Evolutionary conservation across 2,888 invertebrate species (phyloP).

Genomic region (Hyles lineata): DNA sequence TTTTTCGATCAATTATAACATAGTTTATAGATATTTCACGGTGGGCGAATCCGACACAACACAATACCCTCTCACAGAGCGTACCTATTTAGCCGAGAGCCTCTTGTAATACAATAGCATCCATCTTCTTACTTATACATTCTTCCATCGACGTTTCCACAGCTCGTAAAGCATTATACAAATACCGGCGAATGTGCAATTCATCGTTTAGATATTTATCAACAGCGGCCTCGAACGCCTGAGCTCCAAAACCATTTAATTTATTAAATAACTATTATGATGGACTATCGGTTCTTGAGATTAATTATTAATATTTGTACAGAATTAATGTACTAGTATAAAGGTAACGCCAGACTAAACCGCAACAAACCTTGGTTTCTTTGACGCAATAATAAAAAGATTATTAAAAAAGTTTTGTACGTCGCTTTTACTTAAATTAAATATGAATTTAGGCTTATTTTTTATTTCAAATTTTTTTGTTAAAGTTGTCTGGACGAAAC

Average conservation of each 20-base stretch:
- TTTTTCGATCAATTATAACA: neutral
- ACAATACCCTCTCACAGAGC: no score
- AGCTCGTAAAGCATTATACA: conserved; percentile 37
- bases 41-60: neutral
- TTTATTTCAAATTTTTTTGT: no score
- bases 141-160: conserved; percentile 10
- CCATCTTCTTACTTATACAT: conserved; percentile 10
- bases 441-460: no score
- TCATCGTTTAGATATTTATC: conserved; percentile 64
- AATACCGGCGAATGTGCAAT: conserved; percentile 54
- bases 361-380: no score
- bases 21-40: neutral
- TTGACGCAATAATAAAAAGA: no score
- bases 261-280: conserved; percentile 51
- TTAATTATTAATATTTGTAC: neutral
- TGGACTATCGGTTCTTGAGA: neutral
- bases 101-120: conserved; percentile 3
- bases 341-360: no score
- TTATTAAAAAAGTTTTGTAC: no score
- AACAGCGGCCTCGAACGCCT: conserved; percentile 43
- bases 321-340: neutral
- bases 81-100: neutral
- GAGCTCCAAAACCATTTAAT: conserved; percentile 59
- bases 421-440: no score
- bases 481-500: no score